These are phyloP conservation scores for Heterotilapia buettikoferi DNA, from an alignment of 2,113 vertebrate species.

Conservation along the genomic window DNA sequence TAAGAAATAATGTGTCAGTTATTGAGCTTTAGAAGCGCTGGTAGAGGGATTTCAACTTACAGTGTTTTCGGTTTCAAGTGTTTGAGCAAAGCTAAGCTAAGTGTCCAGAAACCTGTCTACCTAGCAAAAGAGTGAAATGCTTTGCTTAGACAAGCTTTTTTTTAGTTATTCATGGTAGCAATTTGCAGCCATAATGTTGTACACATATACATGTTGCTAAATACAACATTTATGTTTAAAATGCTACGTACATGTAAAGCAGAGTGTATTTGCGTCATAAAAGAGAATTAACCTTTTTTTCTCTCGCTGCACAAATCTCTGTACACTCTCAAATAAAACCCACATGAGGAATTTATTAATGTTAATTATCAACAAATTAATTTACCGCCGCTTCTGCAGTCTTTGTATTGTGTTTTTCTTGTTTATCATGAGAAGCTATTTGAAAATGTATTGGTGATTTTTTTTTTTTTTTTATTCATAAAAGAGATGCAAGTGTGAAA, in stretches of 20 bases:
- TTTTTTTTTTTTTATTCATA: conserved; percentile 26
- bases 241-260: not conserved
- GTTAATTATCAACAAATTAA: conserved; percentile 26
- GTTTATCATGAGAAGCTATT: conserved; percentile 36
- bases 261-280: not conserved
- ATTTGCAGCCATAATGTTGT: not conserved
- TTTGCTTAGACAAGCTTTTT: not conserved
- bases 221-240: not conserved
- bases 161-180: not conserved
- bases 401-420: conserved; percentile 25
- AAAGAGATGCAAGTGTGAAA: conserved; percentile 39
- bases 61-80: not conserved
- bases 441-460: conserved; percentile 27
- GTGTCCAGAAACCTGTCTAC: not conserved
- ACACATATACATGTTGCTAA: not conserved
- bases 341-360: conserved; percentile 36
- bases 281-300: not conserved
- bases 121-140: not conserved
- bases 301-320: not conserved
- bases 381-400: not conserved
- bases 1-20: not conserved
- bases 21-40: not conserved
- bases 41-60: not conserved
- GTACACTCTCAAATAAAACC: conserved; percentile 14
- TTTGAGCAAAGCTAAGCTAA: not conserved